Conservation (phyloP, 2,888 invertebrate genomes). For the Tigriopus californicus region DNA sequence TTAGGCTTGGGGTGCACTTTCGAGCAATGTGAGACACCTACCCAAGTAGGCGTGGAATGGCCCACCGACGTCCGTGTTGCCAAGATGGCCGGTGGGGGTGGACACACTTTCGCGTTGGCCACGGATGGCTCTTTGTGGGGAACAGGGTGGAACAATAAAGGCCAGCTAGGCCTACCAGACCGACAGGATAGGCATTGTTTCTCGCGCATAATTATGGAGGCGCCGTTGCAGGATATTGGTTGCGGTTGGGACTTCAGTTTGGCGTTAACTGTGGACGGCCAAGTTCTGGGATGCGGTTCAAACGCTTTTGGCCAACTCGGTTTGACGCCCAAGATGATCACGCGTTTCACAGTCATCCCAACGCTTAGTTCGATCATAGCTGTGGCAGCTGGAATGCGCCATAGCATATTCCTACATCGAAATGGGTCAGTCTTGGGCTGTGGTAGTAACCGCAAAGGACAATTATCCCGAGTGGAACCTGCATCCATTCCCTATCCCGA, state of each 20-base stretch:
- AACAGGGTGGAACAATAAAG: conserved; percentile 58
- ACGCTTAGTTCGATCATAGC: conserved; percentile 33
- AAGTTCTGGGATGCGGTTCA: conserved; percentile 56
- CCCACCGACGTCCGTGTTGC: conserved; percentile 25
- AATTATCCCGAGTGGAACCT: conserved; percentile 39
- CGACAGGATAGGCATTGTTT: conserved; percentile 17
- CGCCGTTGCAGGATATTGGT: conserved; percentile 31
- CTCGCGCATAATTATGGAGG: conserved; percentile 29
- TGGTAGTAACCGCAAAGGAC: conserved; percentile 47
- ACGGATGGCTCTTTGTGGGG: conserved; percentile 45
- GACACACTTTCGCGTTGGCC: conserved; percentile 50
- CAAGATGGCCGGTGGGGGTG: conserved; percentile 42
- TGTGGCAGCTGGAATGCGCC: conserved; percentile 48
- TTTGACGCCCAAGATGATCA: conserved; percentile 25
- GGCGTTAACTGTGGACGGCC: conserved; percentile 37
- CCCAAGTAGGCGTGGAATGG: conserved; percentile 32
- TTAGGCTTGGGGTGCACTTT: conserved; percentile 45
- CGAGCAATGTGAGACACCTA: conserved; percentile 37
- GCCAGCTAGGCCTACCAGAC: conserved; percentile 41
- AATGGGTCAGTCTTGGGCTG: conserved; percentile 42
- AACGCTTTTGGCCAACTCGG: conserved; percentile 59
- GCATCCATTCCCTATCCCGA: background rate
- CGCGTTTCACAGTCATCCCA: background rate
- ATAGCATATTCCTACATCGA: conserved; percentile 43
- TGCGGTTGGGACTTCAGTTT: conserved; percentile 58